A percentile compares a stretch with the other conserved stretches of the same genome.
Conservation (phyloP, 2,888 invertebrate species). For the Erynnis tages region DNA sequence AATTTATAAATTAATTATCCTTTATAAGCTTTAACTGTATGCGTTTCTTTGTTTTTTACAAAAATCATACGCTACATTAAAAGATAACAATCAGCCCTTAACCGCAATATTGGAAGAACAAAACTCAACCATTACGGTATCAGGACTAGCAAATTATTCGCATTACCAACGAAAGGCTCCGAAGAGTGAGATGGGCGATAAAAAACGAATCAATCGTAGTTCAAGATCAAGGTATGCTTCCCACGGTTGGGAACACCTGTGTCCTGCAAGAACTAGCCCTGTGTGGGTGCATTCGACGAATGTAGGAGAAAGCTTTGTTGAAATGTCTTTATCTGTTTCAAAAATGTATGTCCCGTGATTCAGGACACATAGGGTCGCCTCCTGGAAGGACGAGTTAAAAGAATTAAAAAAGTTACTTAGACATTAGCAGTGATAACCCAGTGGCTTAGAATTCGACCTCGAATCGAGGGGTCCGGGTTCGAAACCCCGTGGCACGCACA, state of each 20-base stretch:
- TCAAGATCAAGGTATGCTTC: slow-evolving; percentile 61
- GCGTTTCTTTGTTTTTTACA: no score
- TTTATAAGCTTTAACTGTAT: no score
- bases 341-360: no score
- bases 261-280: slow-evolving; percentile 48
- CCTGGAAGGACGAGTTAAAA: no score
- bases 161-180: slow-evolving; percentile 41
- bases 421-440: no score
- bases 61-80: neutral
- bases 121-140: slow-evolving; percentile 19
- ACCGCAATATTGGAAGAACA: slow-evolving; percentile 4
- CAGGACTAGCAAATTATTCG: slow-evolving; percentile 17
- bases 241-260: slow-evolving; percentile 71
- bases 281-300: slow-evolving; percentile 26
- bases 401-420: no score
- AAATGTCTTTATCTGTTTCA: neutral
- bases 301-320: slow-evolving; percentile 5
- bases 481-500: no score
- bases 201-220: slow-evolving; percentile 47
- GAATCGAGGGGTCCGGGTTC: no score
- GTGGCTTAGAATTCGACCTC: no score
- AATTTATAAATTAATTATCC: no score
- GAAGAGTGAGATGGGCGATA: slow-evolving; percentile 37
- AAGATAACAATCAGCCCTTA: neutral
- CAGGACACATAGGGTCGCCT: no score